Conservation (phyloP, 2,888 invertebrate genomes). For the Cenopis cana region DNA sequence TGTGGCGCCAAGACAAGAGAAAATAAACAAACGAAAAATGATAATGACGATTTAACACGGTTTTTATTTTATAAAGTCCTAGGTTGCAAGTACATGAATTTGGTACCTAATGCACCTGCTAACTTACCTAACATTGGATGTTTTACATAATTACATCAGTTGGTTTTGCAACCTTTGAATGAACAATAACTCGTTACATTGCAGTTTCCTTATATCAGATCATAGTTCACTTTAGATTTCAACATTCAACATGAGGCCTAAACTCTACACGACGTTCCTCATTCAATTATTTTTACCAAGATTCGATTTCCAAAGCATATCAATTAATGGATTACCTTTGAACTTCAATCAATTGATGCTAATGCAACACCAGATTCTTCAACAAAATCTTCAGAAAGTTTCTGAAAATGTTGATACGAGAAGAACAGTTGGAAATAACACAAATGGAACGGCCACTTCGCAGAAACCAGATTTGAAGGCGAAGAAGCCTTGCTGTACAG, state of each 20-base stretch:
- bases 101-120: slow-evolving; percentile 14
- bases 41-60: too few relatives aligned
- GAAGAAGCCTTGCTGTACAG: slow-evolving; percentile 30
- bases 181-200: slow-evolving; percentile 25
- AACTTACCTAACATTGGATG: slow-evolving; percentile 7
- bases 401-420: not conserved
- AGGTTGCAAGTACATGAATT: too few relatives aligned
- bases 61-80: not conserved
- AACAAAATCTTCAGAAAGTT: not conserved
- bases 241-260: slow-evolving; percentile 24
- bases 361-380: slow-evolving; percentile 3
- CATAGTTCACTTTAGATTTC: not conserved
- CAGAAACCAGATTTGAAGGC: not conserved
- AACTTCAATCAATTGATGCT: slow-evolving; percentile 15
- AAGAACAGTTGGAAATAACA: not conserved
- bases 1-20: too few relatives aligned
- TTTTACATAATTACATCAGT: slow-evolving; percentile 7
- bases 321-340: slow-evolving; percentile 22
- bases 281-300: slow-evolving; percentile 7
- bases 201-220: slow-evolving; percentile 8
- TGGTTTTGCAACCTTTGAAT: not conserved
- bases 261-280: slow-evolving; percentile 15
- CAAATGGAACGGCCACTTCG: not conserved
- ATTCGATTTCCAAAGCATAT: slow-evolving; percentile 16
- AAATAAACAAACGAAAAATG: too few relatives aligned